Base-by-base conservation (phyloP, 2,888 invertebrate species). In the Phymatocera aterrima region DNA sequence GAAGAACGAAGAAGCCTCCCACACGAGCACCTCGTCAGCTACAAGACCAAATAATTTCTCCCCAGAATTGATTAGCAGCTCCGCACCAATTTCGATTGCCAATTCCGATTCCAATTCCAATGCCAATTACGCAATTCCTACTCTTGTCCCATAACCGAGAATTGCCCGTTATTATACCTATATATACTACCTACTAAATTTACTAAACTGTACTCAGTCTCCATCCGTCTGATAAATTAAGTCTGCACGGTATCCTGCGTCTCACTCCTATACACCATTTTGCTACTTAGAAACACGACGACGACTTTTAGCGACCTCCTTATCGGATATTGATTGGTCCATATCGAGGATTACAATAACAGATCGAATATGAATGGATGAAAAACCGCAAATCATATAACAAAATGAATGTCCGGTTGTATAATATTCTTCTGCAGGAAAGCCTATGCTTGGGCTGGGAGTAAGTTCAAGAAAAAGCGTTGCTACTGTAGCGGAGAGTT, bases 41-140 rank as follows among this genome's bases (percentile, higher is more conserved):
- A 6, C 8, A n/a, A 21, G 54, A 28, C 12, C 61, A 31, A 61
- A 34, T 37, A 57, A 5, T 12, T 1, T 57, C 54, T 57, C 24
- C 54, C 24, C 54, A 64, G 61, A 21, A 64, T 64, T 64, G 34
- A 68, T 46, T 28, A 46, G 46, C 46, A n/a, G n/a, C n/a, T n/a
- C n/a, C 46, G 12, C 8, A 68, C 46, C 68, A 46, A 68, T 65
- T 43, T 65, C 65, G 24, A 1, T 65, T 12, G 10, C 40, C 65
- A 65, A 65, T 65, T 4, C 65, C 65, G 43, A 65, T 68, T 68
- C 43, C 68, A 43, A 43, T 24, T n/a, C 46, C 68, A 46, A 68
- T 65, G 21, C 43, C 65, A 15, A 1, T 65, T 12, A 12, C 40
- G n/a, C 65, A 65, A 65, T 65, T 4, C 65, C 65, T 43, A 65